phyloP scores from a whole-genome alignment of 2,888 invertebrate genomes.

The Ormyrus thymus region DNA sequence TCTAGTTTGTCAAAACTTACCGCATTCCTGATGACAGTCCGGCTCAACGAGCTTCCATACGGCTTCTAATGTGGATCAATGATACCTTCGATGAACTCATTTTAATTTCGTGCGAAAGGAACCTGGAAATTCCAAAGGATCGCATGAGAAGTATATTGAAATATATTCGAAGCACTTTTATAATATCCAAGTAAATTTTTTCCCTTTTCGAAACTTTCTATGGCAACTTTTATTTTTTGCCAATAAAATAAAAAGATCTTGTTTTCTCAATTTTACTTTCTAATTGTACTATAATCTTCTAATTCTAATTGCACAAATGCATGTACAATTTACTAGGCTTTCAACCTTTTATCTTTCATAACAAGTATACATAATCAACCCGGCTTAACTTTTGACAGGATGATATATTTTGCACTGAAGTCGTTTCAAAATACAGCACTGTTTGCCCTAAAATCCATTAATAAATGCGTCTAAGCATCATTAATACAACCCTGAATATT shows the following conservation, averaged over 20 bases:
- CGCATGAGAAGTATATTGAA: constrained; percentile 16
- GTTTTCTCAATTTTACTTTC: too few relatives aligned
- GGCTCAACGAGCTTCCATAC: constrained; percentile 12
- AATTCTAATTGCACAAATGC: too few relatives aligned
- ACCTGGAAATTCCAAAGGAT: constrained; percentile 18
- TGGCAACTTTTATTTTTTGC: not conserved
- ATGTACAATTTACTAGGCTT: too few relatives aligned
- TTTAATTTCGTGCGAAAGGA: constrained; percentile 50
- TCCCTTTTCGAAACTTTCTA: not conserved
- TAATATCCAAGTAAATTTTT: too few relatives aligned
- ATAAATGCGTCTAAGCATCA: constrained; percentile 16
- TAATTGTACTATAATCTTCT: too few relatives aligned
- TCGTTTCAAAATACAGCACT: too few relatives aligned
- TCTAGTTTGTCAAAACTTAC: constrained; percentile 26
- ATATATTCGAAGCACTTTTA: too few relatives aligned
- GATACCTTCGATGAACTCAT: constrained; percentile 27
- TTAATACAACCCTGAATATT: constrained; percentile 26
- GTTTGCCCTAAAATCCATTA: not conserved
- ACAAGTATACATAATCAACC: too few relatives aligned
- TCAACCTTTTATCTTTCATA: too few relatives aligned
- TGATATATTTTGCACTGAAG: too few relatives aligned
- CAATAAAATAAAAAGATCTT: too few relatives aligned
- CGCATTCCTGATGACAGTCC: constrained; percentile 31
- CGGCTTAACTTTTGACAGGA: too few relatives aligned
- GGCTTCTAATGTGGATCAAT: constrained; percentile 39